A percentile compares a stretch with the other conserved stretches of the same genome.
phyloP scores from a whole-genome alignment of 2,113 vertebrate species.

The human region DNA sequence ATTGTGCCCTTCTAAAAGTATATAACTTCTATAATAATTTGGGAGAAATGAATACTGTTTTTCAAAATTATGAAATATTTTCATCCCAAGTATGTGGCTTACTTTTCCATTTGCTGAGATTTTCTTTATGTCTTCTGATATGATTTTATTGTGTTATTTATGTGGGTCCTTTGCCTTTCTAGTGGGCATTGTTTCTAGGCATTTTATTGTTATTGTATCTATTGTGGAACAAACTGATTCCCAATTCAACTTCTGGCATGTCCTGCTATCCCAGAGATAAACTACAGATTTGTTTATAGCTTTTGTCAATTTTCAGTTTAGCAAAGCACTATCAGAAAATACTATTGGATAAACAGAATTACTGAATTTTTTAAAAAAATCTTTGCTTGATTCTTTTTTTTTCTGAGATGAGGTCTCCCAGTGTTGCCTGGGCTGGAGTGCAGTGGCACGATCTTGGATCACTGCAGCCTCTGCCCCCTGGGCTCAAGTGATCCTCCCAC shows the following conservation, averaged over 20 bases:
- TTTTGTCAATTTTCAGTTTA: slow-evolving; percentile 23
- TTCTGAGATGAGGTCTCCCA: too few relatives aligned
- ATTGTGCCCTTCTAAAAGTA: not conserved
- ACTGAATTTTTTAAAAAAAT: not conserved
- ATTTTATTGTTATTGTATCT: not conserved
- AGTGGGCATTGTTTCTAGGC: not conserved
- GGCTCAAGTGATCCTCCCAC: too few relatives aligned
- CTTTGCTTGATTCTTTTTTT: too few relatives aligned
- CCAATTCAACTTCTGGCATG: not conserved
- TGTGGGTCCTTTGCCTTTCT: not conserved
- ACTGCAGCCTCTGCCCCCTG: too few relatives aligned
- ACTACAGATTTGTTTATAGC: slow-evolving; percentile 38
- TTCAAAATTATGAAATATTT: not conserved
- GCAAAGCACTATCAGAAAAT: not conserved
- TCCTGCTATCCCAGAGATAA: not conserved
- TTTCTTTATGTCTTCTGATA: not conserved
- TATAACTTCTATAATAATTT: not conserved
- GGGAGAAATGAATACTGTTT: not conserved
- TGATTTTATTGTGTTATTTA: not conserved
- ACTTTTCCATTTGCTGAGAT: not conserved
- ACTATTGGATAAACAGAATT: not conserved
- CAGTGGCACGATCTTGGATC: too few relatives aligned
- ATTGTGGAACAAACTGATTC: not conserved
- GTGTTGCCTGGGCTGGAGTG: too few relatives aligned
- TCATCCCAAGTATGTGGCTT: not conserved